Evolutionary conservation across 2,797 vertebrate species (phyloP).

Genomic region (Apodemus agrarius): DNA sequence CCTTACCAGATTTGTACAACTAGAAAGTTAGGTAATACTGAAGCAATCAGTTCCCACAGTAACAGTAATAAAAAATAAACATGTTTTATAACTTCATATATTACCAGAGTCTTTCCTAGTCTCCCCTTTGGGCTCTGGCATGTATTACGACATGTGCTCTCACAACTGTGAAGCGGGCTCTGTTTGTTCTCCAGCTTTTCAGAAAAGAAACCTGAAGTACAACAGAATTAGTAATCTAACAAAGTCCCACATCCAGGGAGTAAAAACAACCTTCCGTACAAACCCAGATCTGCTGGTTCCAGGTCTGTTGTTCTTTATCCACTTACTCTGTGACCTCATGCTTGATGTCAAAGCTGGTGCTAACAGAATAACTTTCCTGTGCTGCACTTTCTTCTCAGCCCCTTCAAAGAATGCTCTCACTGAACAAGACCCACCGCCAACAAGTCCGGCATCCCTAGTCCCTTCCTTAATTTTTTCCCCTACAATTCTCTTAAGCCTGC

Average conservation of each 20-base stretch:
- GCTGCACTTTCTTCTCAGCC: background rate
- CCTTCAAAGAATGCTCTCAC: no score
- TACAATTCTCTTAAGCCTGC: background rate
- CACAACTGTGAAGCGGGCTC: background rate
- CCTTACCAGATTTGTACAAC: background rate
- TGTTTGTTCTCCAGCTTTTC: background rate
- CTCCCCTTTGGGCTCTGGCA: background rate
- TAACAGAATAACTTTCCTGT: background rate
- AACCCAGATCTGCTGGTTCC: background rate
- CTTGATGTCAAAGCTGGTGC: background rate
- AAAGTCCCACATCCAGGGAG: background rate
- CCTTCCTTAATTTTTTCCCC: background rate
- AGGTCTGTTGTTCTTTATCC: background rate
- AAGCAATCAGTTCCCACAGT: background rate
- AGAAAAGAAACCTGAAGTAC: background rate
- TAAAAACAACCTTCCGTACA: background rate
- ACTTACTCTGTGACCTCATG: background rate
- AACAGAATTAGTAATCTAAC: background rate
- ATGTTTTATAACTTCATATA: background rate
- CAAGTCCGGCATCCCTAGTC: background rate
- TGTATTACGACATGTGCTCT: background rate
- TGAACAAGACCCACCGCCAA: background rate
- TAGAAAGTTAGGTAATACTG: background rate
- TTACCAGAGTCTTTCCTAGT: background rate
- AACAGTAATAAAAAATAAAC: background rate